phyloP scores from a whole-genome alignment of 2,797 vertebrate genomes.

The Catharus ustulatus region DNA sequence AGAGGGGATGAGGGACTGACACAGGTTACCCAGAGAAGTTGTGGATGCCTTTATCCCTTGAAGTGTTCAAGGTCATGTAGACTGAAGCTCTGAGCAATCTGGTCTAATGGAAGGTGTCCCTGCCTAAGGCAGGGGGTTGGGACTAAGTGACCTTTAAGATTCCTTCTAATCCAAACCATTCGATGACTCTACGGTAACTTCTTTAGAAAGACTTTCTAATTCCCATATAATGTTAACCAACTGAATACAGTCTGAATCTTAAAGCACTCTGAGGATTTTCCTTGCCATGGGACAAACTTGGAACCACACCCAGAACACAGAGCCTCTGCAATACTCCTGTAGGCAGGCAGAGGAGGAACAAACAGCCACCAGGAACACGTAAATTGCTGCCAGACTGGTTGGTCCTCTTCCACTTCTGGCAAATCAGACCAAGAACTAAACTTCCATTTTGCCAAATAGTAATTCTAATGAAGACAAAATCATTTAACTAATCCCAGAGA shows the following conservation, averaged over 20 bases:
- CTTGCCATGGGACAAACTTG: neutral
- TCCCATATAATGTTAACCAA: neutral
- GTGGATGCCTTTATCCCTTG: neutral
- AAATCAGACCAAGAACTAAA: neutral
- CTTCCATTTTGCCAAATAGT: neutral
- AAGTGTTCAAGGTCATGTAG: neutral
- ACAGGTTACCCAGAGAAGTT: neutral
- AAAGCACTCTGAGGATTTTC: neutral
- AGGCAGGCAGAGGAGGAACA: accelerated
- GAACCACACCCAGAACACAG: neutral
- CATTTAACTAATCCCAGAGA: neutral
- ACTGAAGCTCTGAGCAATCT: neutral
- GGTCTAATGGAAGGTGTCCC: neutral
- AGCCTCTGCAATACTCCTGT: neutral
- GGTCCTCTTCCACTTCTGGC: neutral
- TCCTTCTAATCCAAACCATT: neutral
- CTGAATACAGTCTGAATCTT: neutral
- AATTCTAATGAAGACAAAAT: neutral
- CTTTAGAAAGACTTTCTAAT: neutral
- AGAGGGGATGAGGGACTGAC: neutral
- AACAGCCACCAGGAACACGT: neutral
- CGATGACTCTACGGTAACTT: neutral
- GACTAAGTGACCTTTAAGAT: neutral
- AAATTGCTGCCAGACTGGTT: neutral
- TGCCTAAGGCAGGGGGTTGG: neutral